These are phyloP conservation scores for Sardina pilchardus DNA, from an alignment of 2,113 vertebrate species.

Conservation along the genomic window DNA sequence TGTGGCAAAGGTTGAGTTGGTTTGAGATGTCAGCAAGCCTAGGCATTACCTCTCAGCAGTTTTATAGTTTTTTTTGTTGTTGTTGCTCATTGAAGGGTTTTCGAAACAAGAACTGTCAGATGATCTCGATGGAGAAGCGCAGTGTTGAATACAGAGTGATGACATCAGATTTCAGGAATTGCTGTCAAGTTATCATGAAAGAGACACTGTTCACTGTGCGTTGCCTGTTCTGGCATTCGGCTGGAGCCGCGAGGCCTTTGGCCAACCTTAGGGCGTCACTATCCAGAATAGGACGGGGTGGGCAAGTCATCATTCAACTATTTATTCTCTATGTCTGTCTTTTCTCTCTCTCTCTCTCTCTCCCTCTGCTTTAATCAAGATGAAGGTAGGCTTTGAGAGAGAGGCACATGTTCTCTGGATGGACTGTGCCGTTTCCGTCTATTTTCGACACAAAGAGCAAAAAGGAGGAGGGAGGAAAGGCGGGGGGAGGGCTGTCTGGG, in stretches of 20 bases:
- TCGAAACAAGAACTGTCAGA: not conserved
- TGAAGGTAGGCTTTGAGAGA: conserved; percentile 59
- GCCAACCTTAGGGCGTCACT: conserved; percentile 56
- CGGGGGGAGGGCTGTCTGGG: not conserved
- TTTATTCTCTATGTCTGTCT: not conserved
- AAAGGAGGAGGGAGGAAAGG: conserved; percentile 11
- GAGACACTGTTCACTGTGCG: conserved; percentile 59
- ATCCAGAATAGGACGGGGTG: conserved; percentile 60
- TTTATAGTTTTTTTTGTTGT: not conserved
- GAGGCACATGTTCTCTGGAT: not conserved
- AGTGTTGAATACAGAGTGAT: conserved; percentile 61
- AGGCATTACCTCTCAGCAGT: not conserved
- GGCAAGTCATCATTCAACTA: not conserved
- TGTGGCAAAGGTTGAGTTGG: not conserved
- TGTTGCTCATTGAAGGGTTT: not conserved
- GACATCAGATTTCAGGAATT: conserved; percentile 66
- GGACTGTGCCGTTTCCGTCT: conserved; percentile 34
- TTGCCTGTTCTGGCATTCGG: not conserved
- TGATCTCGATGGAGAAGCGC: conserved; percentile 24
- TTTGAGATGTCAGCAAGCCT: not conserved
- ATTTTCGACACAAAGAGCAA: conserved; percentile 19
- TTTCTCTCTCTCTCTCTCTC: not conserved
- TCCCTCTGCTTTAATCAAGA: conserved; percentile 49
- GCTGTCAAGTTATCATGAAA: conserved; percentile 55
- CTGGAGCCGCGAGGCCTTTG: conserved; percentile 56